Conservation (phyloP, 2,113 vertebrate genomes). For the Talpa occidentalis region DNA sequence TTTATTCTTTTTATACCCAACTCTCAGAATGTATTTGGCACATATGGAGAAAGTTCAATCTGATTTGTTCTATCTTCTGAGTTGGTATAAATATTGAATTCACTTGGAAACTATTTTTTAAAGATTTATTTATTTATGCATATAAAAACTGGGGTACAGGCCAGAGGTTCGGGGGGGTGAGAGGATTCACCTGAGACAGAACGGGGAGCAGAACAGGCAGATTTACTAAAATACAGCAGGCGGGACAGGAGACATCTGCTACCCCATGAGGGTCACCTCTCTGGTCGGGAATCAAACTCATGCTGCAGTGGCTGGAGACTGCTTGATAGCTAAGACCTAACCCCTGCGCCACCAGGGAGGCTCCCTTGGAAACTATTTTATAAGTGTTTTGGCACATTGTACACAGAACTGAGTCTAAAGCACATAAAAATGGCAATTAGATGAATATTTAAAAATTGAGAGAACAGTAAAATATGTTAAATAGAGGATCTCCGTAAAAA, state of each 20-base stretch:
- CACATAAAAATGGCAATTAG: slow-evolving; percentile 38
- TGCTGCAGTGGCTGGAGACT: too few species aligned
- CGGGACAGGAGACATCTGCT: too few species aligned
- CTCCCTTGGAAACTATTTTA: neutral
- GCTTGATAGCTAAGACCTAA: too few species aligned
- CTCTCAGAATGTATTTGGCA: slow-evolving; percentile 49
- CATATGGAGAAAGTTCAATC: neutral
- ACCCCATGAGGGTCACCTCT: too few species aligned
- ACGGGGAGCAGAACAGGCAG: too few species aligned
- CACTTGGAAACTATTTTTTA: slow-evolving; percentile 46
- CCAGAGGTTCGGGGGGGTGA: too few species aligned
- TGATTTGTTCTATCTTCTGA: slow-evolving; percentile 52
- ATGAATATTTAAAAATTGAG: neutral
- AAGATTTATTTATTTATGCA: too few species aligned
- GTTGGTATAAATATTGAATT: slow-evolving; percentile 51
- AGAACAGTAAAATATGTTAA: neutral
- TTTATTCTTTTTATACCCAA: slow-evolving; percentile 54
- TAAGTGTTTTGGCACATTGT: slow-evolving; percentile 4
- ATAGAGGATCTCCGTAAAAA: slow-evolving; percentile 20
- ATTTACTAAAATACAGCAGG: too few species aligned
- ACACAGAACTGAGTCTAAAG: slow-evolving; percentile 45
- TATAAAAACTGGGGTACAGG: too few species aligned
- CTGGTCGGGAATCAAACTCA: too few species aligned
- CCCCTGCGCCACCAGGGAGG: too few species aligned
- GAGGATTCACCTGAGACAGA: too few species aligned